Conservation (phyloP, 2,113 vertebrate genomes). For the Oreochromis spilurus region DNA sequence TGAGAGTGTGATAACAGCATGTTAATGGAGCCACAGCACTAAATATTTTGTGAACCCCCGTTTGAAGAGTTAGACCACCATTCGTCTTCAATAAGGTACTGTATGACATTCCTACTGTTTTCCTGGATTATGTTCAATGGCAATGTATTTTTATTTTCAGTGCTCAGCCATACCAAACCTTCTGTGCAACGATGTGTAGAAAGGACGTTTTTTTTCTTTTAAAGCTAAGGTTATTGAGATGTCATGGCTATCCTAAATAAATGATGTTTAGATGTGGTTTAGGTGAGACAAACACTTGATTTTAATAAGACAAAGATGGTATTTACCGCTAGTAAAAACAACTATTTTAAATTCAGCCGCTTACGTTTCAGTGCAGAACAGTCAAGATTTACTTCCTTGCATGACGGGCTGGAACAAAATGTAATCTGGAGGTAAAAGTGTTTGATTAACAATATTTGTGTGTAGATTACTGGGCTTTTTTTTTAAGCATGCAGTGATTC, state of each 20-base stretch:
- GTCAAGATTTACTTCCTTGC: not conserved
- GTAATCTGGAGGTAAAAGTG: not conserved
- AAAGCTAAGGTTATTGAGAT: not conserved
- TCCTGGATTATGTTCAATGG: not conserved
- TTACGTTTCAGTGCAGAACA: not conserved
- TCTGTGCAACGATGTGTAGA: not conserved
- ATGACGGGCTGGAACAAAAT: not conserved
- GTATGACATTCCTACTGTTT: not conserved
- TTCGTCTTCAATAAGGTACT: not conserved
- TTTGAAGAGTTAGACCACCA: not conserved
- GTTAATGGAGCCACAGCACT: not conserved
- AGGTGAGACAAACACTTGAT: not conserved
- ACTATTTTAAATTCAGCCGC: not conserved
- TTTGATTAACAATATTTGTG: not conserved
- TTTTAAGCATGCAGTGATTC: not conserved
- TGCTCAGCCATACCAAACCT: not conserved
- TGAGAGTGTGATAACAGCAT: not conserved
- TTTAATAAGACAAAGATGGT: not conserved
- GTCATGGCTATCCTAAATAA: not conserved
- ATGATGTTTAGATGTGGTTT: not conserved
- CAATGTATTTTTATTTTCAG: not conserved
- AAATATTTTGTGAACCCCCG: not conserved
- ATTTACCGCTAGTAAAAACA: not conserved
- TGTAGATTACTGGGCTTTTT: not conserved
- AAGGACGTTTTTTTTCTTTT: not conserved